Evolutionary conservation across 2,888 invertebrate genomes (phyloP).

Genomic region (Pseudococcus longispinus): DNA sequence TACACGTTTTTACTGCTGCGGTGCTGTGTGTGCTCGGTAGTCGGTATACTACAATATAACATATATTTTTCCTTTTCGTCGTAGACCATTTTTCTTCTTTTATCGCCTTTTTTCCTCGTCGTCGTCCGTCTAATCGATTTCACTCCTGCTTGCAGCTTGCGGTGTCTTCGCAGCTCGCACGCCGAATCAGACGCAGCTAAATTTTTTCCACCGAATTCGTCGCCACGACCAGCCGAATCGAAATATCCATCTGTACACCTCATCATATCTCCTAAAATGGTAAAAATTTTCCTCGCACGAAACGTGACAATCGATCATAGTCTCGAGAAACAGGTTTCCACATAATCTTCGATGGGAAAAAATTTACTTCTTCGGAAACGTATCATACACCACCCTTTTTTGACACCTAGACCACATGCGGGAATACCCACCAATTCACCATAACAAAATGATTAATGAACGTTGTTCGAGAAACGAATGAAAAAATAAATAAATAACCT

Average conservation of each 20-base stretch:
- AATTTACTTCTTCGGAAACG: neutral
- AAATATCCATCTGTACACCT: neutral
- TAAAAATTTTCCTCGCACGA: neutral
- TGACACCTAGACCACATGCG: slow-evolving; percentile 4
- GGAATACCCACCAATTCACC: neutral
- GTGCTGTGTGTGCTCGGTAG: neutral
- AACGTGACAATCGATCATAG: neutral
- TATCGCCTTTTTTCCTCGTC: neutral
- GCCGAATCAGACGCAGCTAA: neutral
- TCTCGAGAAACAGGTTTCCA: neutral
- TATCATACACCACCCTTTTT: neutral
- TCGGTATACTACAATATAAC: neutral
- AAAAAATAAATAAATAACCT: slow-evolving; percentile 3
- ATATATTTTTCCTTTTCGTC: neutral
- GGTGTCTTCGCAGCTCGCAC: neutral
- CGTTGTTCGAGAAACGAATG: neutral
- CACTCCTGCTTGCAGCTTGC: neutral
- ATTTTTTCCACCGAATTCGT: neutral
- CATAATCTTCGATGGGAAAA: neutral
- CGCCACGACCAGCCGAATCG: neutral
- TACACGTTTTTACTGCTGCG: neutral
- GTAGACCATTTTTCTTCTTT: neutral
- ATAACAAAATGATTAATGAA: neutral
- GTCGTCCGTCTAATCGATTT: neutral
- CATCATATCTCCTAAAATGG: neutral